Percentiles rank a stretch among this genome's conserved stretches.
Conservation (phyloP, 35 echinoderm and acorn worm species). For the Diadema setosum region DNA sequence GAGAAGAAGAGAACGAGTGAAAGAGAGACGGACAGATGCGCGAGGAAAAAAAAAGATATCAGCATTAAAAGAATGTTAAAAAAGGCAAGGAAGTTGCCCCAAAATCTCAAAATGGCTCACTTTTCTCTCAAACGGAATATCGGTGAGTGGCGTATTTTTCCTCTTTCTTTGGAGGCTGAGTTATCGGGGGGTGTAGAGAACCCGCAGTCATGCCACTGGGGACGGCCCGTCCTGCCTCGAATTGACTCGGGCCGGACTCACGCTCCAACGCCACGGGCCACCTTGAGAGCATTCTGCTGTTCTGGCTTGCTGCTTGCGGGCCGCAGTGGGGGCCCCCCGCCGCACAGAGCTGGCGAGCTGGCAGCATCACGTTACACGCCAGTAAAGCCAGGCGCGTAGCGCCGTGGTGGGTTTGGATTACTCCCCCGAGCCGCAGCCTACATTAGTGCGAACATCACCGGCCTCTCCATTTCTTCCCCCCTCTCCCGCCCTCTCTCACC, state of each 20-base stretch:
- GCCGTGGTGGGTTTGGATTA: not conserved
- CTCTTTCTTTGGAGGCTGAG: not conserved
- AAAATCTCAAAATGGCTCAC: not conserved
- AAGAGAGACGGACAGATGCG: not conserved
- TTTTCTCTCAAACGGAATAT: not conserved
- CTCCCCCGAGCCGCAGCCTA: constrained; percentile 4
- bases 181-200: not conserved
- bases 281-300: not conserved
- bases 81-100: not conserved
- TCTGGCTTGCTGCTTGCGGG: constrained; percentile 16
- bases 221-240: not conserved
- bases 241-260: not conserved
- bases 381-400: constrained; percentile 3
- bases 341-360: not conserved
- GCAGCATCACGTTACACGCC: constrained; percentile 11
- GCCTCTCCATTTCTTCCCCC: too few relatives aligned
- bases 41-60: not conserved
- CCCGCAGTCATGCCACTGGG: constrained; percentile 15
- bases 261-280: not conserved
- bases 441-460: constrained; percentile 6
- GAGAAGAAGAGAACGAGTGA: not conserved
- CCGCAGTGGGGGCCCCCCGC: constrained; percentile 4
- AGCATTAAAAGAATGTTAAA: not conserved
- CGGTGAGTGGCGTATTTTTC: too few relatives aligned
- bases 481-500: too few relatives aligned